Conservation (phyloP, 2,888 invertebrate species). For the Ctenicera cuprea region DNA sequence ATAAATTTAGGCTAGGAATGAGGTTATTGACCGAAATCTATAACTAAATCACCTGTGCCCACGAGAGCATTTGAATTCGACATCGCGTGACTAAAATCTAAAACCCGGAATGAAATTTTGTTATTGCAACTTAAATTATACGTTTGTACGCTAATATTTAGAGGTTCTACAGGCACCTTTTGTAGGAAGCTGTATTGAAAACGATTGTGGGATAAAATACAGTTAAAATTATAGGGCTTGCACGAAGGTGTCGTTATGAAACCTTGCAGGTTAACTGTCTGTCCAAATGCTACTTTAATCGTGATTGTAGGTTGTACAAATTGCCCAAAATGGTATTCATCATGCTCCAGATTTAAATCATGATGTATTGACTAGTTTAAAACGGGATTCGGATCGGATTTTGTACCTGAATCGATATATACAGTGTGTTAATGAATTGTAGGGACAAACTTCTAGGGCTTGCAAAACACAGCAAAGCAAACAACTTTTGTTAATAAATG, state of each 20-base stretch:
- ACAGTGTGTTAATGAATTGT: too few relatives aligned
- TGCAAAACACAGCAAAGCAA: too few relatives aligned
- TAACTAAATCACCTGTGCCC: slow-evolving; percentile 33
- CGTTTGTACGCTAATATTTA: slow-evolving; percentile 16
- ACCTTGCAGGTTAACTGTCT: slow-evolving; percentile 8
- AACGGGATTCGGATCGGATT: too few relatives aligned
- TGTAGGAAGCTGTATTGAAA: slow-evolving; percentile 14
- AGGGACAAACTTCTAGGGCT: too few relatives aligned
- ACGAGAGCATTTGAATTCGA: slow-evolving; percentile 17
- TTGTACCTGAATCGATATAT: too few relatives aligned
- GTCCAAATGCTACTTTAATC: too few relatives aligned
- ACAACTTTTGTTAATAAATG: too few relatives aligned
- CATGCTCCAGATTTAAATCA: too few relatives aligned
- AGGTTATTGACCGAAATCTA: slow-evolving; percentile 34
- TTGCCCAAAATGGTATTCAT: too few relatives aligned
- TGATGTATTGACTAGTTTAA: too few relatives aligned
- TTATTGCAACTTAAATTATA: slow-evolving; percentile 13
- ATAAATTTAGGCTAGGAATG: slow-evolving; percentile 14
- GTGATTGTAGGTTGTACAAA: too few relatives aligned
- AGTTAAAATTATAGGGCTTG: slow-evolving; percentile 25
- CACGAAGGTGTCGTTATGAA: not conserved
- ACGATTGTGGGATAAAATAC: not conserved
- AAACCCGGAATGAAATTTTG: slow-evolving; percentile 24
- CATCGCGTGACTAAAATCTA: slow-evolving; percentile 31
- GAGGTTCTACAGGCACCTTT: not conserved